Percentiles rank a stretch among this genome's conserved stretches.
Conservation (phyloP, 2,888 invertebrate species). For the Bembecia ichneumoniformis region DNA sequence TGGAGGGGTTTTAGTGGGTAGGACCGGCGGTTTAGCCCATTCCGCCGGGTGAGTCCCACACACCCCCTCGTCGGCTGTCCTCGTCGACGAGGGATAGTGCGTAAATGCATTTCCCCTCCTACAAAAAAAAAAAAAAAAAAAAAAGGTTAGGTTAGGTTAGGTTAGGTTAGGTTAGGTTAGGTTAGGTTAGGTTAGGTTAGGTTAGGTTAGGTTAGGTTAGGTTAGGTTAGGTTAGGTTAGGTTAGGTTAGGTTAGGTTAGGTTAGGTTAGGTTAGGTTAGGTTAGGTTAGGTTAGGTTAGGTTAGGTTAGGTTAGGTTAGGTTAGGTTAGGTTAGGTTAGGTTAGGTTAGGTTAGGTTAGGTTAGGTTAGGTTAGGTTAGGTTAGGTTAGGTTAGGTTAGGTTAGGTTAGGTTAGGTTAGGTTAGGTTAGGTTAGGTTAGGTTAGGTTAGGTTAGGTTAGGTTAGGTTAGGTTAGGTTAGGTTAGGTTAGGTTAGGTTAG, state of each 20-base stretch:
- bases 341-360: conserved; percentile 1
- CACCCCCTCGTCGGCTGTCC: too few relatives aligned
- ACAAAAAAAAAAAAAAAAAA: too few relatives aligned
- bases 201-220: conserved; percentile 1
- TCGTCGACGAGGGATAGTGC: too few relatives aligned
- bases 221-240: conserved; percentile 1
- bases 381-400: conserved; percentile 1
- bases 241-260: conserved; percentile 1
- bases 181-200: conserved; percentile 1
- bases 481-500: conserved; percentile 1
- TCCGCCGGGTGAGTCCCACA: too few relatives aligned
- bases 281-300: conserved; percentile 1
- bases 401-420: conserved; percentile 1
- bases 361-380: conserved; percentile 1
- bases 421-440: conserved; percentile 1
- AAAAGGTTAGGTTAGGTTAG: conserved; percentile 1
- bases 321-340: conserved; percentile 1
- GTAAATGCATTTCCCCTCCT: too few relatives aligned
- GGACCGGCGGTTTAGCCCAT: too few relatives aligned
- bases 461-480: conserved; percentile 1
- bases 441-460: conserved; percentile 1
- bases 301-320: conserved; percentile 1
- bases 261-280: conserved; percentile 1
- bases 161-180: conserved; percentile 1
- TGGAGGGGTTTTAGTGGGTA: too few relatives aligned